Base-by-base conservation (phyloP, 2,797 vertebrate genomes). In the Melopsittacus undulatus region DNA sequence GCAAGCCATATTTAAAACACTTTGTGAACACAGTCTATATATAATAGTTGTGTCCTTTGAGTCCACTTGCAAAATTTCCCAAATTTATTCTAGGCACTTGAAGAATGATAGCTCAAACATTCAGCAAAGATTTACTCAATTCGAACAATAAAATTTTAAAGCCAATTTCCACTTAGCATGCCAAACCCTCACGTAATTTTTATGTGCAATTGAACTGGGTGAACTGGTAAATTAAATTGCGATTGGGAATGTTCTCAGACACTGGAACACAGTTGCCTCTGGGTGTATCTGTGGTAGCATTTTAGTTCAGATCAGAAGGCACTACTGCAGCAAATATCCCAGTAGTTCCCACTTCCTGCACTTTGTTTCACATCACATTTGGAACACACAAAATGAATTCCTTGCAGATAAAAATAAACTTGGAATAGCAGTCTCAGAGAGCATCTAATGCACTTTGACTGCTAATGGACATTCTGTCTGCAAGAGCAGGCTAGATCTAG, bases 371-470 rank as follows among this genome's bases (percentile, higher is more conserved):
- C 83, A 95, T 94, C 67, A 61, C 34, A 76, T 80, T 92, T 79
- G 75, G 92, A 96, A 95, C 83, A 89, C 90, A 83, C 46, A 92
- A 96, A 95, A 93, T 74, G 2, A 89, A 95, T 90, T 95, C 83
- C 81, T 94, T 90, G 89, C 56, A 93, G 93, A 95, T 82, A 96
- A 96, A 97, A 96, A 94, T 95, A 96, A 94, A 95, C 63, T 75
- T 90, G 40, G 48, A 90, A 78, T 17, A 73, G 26, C 36, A 63
- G 67, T 70, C 88, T 95, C 66, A 0, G 32, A 94, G 86, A 77
- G 83, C 67, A 90, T 87, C 83, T 84, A 89, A 89, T 87, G 77
- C 46, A 90, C 67, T 97, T 84, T 84, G 73, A 62, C 63, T 81
- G 74, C 40, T 95, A 93, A 87, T 82, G 80, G 83, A 52, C 63